Conservation (phyloP, 2,888 invertebrate genomes). For the Lordiphosa andalusiaca region DNA sequence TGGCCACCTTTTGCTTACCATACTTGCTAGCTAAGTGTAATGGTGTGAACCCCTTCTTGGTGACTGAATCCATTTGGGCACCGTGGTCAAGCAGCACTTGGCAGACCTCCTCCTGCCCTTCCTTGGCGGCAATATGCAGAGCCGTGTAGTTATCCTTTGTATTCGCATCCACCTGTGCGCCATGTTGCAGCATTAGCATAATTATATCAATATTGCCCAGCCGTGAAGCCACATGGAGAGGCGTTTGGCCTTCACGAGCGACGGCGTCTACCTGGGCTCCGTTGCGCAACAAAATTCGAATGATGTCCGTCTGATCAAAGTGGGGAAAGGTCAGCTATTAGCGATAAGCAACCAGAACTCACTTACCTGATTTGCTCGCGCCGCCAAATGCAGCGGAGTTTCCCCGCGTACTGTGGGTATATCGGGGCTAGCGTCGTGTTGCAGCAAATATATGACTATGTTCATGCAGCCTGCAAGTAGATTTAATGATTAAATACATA, state of each 20-base stretch:
- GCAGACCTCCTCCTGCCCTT: conserved; percentile 96
- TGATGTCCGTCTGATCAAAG: conserved; percentile 90
- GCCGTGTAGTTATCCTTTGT: conserved; percentile 98
- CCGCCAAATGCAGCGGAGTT: conserved; percentile 97
- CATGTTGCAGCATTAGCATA: conserved; percentile 95
- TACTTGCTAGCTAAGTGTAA: conserved; percentile 98
- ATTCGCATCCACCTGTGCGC: conserved; percentile 92
- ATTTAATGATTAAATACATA: background rate
- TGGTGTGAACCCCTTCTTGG: conserved; percentile 98
- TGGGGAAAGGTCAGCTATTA: background rate
- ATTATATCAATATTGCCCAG: conserved; percentile 98
- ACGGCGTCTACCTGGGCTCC: conserved; percentile 90
- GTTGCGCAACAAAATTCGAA: conserved; percentile 95
- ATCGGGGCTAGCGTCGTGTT: conserved; percentile 96
- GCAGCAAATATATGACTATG: conserved; percentile 96
- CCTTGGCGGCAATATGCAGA: conserved; percentile 97
- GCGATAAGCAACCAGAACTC: background rate
- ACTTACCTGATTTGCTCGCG: conserved; percentile 89
- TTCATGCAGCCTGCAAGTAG: conserved; percentile 91
- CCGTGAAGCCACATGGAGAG: conserved; percentile 95
- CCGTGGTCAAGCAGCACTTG: conserved; percentile 94
- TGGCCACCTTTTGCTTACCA: conserved; percentile 94
- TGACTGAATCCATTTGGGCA: conserved; percentile 93
- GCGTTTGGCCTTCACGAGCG: conserved; percentile 95
- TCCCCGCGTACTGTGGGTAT: conserved; percentile 97